Evolutionary conservation across 2,888 invertebrate species (phyloP), one percentile per base, ranked within the genome.

Genomic region (Dolomedes plantarius): DNA sequence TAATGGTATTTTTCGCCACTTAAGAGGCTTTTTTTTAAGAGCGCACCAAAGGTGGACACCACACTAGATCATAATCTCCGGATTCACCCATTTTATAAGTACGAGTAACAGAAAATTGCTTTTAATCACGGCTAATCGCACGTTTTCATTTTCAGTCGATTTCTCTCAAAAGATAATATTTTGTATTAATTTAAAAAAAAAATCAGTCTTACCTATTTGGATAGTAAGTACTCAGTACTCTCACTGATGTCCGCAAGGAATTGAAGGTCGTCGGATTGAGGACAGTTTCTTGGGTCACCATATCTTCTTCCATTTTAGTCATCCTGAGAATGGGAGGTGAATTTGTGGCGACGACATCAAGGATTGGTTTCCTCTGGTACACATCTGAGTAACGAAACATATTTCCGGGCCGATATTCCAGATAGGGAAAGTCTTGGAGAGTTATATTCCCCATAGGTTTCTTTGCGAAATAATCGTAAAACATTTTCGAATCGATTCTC

Each of bases 201-300:
- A n/a, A n/a, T n/a, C n/a, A n/a, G n/a, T 36, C 13, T 23, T 46
- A 86, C 85, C 74, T 86, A 36, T 86, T 78, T 0, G 85, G 85
- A 67, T 79, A 86, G 36, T 69, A 86, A 9, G 85, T 86, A 27
- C 85, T 86, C 5, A 67, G 32, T 0, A 86, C 85, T 64, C 74
- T 28, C 13, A 86, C 27, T 7, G 78, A 69, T 23, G 78, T 79
- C 19, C 78, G 73, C 39, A 23, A 32, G 1, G 85, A 79, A 29
- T 86, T 78, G 31, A 86, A 86, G 0, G 74, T 74, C 0, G 78
- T 79, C 7, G 72, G 46, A 7, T 29, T 39, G 5, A 69, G 6
- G 1, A 31, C 46, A 1, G 46, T 50, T 0, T 31, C 50, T 19
- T 73, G 56, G 5, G 69, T 29, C 9, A 27, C 56, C 23, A n/a